Evolutionary conservation across 37 sponge, comb jelly and placozoan species (phyloP).

Genomic region (Ianthella basta): DNA sequence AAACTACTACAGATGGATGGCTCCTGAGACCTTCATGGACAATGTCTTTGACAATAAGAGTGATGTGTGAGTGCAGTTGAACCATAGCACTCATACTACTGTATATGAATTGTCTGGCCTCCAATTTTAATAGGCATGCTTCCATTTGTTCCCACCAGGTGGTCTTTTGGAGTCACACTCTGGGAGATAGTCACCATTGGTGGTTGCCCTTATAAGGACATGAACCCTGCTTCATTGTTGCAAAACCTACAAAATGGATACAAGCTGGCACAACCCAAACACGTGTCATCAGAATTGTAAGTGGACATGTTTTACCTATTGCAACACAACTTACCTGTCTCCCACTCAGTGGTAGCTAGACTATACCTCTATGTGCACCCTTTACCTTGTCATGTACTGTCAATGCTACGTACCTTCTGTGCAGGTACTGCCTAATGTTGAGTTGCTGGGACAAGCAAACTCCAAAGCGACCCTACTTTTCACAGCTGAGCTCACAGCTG

Average conservation of each 20-base stretch:
- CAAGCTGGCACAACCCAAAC: slow-evolving; percentile 61
- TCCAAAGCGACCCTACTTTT: slow-evolving; percentile 51
- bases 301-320: not conserved
- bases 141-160: slow-evolving; percentile 3
- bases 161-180: slow-evolving; percentile 76
- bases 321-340: not conserved
- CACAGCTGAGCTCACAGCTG: slow-evolving; percentile 44
- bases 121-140: no score
- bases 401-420: not conserved
- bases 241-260: slow-evolving; percentile 54
- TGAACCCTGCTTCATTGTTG: slow-evolving; percentile 43
- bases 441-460: slow-evolving; percentile 63
- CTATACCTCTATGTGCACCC: no score
- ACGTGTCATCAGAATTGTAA: slow-evolving; percentile 73
- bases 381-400: no score
- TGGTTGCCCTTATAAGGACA: slow-evolving; percentile 62
- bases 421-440: slow-evolving; percentile 59
- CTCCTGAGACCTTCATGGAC: slow-evolving; percentile 69
- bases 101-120: no score
- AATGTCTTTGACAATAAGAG: slow-evolving; percentile 42
- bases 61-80: slow-evolving; percentile 65
- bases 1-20: slow-evolving; percentile 63
- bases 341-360: not conserved
- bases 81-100: no score
- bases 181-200: slow-evolving; percentile 85